Evolutionary conservation across 1,140 invertebrate genomes (phyloP).

Genomic region (Diachasmimorpha longicaudata): DNA sequence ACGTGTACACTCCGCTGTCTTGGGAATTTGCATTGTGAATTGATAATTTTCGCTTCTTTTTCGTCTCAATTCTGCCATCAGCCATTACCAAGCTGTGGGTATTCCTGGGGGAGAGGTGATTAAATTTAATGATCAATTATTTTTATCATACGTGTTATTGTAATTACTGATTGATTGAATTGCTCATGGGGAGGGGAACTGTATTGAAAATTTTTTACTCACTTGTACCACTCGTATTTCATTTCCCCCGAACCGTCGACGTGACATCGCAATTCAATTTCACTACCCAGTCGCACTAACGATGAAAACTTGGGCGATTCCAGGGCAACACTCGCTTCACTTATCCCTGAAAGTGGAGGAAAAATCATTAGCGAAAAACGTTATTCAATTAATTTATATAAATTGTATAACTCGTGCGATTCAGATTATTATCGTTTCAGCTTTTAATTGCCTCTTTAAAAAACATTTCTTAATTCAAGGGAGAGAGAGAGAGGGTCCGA

Average conservation of each 20-base stretch:
- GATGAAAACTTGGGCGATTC: constrained; percentile 66
- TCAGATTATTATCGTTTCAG: too few species aligned
- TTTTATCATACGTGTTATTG: neutral
- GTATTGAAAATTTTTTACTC: constrained; percentile 32
- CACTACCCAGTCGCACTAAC: constrained; percentile 64
- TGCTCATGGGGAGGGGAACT: neutral
- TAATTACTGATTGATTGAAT: neutral
- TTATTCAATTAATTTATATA: too few species aligned
- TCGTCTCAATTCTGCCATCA: constrained; percentile 67
- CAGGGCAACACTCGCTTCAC: constrained; percentile 70
- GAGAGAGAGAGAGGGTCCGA: too few species aligned
- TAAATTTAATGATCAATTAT: constrained; percentile 1
- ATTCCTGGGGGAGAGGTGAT: constrained; percentile 63
- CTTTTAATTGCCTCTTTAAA: too few species aligned
- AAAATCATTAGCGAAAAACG: too few species aligned
- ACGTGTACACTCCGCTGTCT: constrained; percentile 78
- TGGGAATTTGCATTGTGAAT: constrained; percentile 66
- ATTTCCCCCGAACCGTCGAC: constrained; percentile 77
- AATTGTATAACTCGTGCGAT: too few species aligned
- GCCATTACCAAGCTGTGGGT: constrained; percentile 67
- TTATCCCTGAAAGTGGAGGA: constrained; percentile 68
- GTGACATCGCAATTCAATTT: constrained; percentile 75
- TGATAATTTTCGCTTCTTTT: constrained; percentile 69
- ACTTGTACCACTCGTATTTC: constrained; percentile 78
- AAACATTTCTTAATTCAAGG: too few species aligned